Base-by-base conservation (phyloP, 92 coral and sea anemone genomes). In the Umimayanthus kanabou region DNA sequence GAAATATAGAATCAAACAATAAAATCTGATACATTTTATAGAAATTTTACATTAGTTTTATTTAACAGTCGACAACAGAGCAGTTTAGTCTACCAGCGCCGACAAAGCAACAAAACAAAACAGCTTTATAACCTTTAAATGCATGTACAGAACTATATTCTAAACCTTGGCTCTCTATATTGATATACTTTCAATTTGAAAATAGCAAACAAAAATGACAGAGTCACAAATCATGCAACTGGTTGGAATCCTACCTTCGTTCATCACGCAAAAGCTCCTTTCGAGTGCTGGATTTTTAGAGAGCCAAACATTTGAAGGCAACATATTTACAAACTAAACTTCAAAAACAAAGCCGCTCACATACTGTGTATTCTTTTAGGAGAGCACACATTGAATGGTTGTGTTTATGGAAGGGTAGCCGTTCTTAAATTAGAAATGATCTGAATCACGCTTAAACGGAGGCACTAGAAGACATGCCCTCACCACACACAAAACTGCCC, bases 381-480 rank as follows among this genome's bases (percentile, higher is more conserved):
- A 71, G 76, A 71, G 2, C 25, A 2, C 49, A 39, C 28, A 75
- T 9, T 39, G 79, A 43, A 18, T 75, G 45, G 79, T 39, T 75
- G 53, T 75, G 9, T 75, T 75, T 14, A 18, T 14, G 49, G 50
- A 18, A 66, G 25, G 47, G 49, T 39, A 67, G 25, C 29, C 20
- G 49, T 70, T 47, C 79, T 70, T 83, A 45, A 83, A 65, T 70
- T 83, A 83, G 77, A 70, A 83, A 69, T 71, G 30, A 28, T 16
- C 87, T 70, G 77, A 83, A 45, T 69, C 87, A 30, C 23, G 77
- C 77, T 83, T 71, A 43, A 83, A 50, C 79, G 43, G 79, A 70
- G 42, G 77, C 15, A 26, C 6, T 71, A 45, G 2, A 0, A n/a
- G 26, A 73, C 49, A 30, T 73, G 42, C 78, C 15, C 45, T 75